Conservation (phyloP, 2,113 vertebrate genomes). For the Amphiprion percula region DNA sequence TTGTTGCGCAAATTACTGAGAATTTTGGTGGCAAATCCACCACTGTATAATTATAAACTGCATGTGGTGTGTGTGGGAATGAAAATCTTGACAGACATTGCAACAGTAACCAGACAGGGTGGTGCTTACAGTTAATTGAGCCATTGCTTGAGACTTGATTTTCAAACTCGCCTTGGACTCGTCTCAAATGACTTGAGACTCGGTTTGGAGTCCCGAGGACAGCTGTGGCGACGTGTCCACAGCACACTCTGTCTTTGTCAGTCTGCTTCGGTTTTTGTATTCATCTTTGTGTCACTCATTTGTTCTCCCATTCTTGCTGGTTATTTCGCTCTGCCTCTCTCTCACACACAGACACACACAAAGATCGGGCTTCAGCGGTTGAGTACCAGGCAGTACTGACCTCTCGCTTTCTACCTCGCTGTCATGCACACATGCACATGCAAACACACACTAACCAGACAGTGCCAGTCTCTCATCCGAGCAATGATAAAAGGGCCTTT, state of each 20-base stretch:
- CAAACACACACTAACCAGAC: slow-evolving; percentile 46
- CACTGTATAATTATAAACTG: neutral
- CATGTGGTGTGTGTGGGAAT: neutral
- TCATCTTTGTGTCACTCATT: slow-evolving; percentile 34
- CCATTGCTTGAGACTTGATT: slow-evolving; percentile 21
- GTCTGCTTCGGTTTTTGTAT: slow-evolving; percentile 33
- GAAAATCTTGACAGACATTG: too few relatives aligned
- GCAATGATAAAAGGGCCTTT: slow-evolving; percentile 58
- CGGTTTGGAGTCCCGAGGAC: slow-evolving; percentile 3
- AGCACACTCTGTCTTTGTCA: slow-evolving; percentile 30
- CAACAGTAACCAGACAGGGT: neutral
- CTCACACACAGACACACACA: slow-evolving; percentile 43
- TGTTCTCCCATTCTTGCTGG: neutral
- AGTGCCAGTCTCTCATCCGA: slow-evolving; percentile 67
- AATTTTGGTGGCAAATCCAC: neutral
- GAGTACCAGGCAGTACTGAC: slow-evolving; percentile 71
- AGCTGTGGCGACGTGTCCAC: slow-evolving; percentile 9
- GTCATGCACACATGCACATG: slow-evolving; percentile 47
- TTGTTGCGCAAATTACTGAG: neutral
- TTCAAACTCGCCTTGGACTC: neutral
- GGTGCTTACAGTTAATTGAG: neutral
- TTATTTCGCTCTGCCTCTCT: neutral
- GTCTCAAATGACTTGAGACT: slow-evolving; percentile 18
- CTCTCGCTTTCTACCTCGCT: slow-evolving; percentile 58
- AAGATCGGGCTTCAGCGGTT: slow-evolving; percentile 45